Percentiles rank a stretch among this genome's conserved stretches.
Conservation (phyloP, 2,113 vertebrate genomes). For the Malurus alboscapulatus region DNA sequence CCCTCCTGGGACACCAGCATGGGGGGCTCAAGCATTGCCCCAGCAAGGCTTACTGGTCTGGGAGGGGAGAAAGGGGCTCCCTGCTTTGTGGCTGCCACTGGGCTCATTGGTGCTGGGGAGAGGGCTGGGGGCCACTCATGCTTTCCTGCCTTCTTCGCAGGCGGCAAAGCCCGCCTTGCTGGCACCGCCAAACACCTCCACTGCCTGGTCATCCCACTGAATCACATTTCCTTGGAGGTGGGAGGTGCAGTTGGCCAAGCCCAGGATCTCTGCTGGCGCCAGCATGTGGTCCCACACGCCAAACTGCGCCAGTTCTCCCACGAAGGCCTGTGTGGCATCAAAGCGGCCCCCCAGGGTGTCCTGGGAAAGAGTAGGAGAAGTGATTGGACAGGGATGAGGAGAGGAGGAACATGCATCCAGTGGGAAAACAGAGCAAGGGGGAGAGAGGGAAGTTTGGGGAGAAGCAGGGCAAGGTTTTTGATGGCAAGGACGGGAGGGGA, state of each 20-base stretch:
- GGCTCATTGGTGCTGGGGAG: constrained; percentile 5
- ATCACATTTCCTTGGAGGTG: constrained; percentile 86
- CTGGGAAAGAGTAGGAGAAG: constrained; percentile 66
- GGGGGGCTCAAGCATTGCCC: background rate
- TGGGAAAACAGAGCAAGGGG: background rate
- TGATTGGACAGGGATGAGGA: background rate
- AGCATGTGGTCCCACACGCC: constrained; percentile 91
- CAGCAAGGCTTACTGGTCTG: background rate
- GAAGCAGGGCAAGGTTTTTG: background rate
- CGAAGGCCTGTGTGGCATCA: constrained; percentile 93
- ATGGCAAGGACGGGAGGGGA: background rate
- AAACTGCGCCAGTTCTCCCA: constrained; percentile 92
- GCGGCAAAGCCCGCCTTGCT: constrained; percentile 82
- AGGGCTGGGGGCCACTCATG: constrained; percentile 63
- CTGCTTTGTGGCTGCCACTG: background rate
- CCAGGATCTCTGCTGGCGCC: constrained; percentile 82
- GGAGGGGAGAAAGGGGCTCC: background rate
- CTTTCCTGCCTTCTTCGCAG: constrained; percentile 82
- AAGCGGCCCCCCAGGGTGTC: constrained; percentile 90
- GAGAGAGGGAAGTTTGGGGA: background rate
- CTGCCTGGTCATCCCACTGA: constrained; percentile 88
- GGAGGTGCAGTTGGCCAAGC: constrained; percentile 86
- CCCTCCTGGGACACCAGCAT: background rate
- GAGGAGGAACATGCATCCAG: background rate
- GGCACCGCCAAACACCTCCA: constrained; percentile 90